phyloP scores from a whole-genome alignment of 2,113 vertebrate species.

The Pseudorhombus dupliciocellatus region DNA sequence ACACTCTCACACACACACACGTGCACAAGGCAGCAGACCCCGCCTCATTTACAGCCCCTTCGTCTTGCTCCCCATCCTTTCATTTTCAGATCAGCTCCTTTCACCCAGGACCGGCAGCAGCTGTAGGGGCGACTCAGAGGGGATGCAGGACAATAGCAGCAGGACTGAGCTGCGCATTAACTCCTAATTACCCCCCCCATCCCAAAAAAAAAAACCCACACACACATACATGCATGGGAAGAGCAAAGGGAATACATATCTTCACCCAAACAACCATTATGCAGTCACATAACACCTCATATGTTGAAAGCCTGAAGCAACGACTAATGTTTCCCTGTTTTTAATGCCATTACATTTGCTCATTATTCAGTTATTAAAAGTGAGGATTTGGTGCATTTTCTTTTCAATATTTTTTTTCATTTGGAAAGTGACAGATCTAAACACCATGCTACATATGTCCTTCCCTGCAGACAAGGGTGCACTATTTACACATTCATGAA shows the following conservation, averaged over 20 bases:
- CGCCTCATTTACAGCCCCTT: conserved; percentile 43
- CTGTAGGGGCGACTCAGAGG: conserved; percentile 59
- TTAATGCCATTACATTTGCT: too few species aligned
- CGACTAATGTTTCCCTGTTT: too few species aligned
- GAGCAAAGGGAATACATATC: neutral
- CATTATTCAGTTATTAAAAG: too few species aligned
- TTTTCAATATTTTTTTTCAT: too few species aligned
- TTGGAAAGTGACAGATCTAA: too few species aligned
- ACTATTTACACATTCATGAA: too few species aligned
- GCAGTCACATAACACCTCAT: neutral
- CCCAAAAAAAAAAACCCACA: conserved; percentile 12
- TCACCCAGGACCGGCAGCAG: conserved; percentile 65
- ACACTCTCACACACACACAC: conserved; percentile 5
- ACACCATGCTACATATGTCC: too few species aligned
- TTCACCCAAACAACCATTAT: conserved; percentile 42
- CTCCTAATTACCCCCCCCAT: conserved; percentile 31
- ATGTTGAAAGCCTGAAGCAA: too few species aligned
- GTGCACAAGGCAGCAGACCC: neutral
- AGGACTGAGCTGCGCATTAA: conserved; percentile 32
- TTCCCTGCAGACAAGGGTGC: too few species aligned
- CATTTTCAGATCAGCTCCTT: conserved; percentile 71
- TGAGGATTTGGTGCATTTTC: too few species aligned
- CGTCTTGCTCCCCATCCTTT: conserved; percentile 58
- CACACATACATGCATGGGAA: conserved; percentile 4
- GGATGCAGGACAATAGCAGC: conserved; percentile 29